These are phyloP conservation scores for Hemibates koningsi DNA, from an alignment of 2,113 vertebrate genomes.

Conservation along the genomic window DNA sequence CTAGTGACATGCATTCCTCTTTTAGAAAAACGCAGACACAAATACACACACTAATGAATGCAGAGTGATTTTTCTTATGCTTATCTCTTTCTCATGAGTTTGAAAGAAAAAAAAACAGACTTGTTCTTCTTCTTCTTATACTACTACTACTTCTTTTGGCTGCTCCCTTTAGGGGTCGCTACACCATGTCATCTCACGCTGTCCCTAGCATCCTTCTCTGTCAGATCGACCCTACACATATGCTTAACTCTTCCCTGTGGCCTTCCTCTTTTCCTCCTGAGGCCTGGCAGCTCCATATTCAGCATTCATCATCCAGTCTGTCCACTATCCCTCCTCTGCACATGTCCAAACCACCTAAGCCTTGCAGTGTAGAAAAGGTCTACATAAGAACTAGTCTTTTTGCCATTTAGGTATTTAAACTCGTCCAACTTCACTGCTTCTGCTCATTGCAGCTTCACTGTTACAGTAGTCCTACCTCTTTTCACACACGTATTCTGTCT, in stretches of 20 bases:
- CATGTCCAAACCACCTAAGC: background rate
- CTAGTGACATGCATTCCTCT: constrained; percentile 7
- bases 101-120: background rate
- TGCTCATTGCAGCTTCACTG: background rate
- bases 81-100: background rate
- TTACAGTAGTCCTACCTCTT: background rate
- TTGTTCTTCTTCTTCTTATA: background rate
- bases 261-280: background rate
- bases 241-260: background rate
- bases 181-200: background rate
- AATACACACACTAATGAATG: background rate
- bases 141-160: background rate
- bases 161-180: background rate
- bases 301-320: background rate
- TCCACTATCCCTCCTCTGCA: background rate
- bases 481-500: background rate
- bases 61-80: background rate
- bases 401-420: background rate
- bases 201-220: background rate
- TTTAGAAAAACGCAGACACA: background rate
- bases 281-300: background rate
- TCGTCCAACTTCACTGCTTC: background rate
- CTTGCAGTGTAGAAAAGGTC: accelerated
- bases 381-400: background rate
- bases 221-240: background rate